Evolutionary conservation across 2,797 vertebrate genomes (phyloP), one percentile per base, ranked within the genome.

Genomic region (Malacoraja senta): DNA sequence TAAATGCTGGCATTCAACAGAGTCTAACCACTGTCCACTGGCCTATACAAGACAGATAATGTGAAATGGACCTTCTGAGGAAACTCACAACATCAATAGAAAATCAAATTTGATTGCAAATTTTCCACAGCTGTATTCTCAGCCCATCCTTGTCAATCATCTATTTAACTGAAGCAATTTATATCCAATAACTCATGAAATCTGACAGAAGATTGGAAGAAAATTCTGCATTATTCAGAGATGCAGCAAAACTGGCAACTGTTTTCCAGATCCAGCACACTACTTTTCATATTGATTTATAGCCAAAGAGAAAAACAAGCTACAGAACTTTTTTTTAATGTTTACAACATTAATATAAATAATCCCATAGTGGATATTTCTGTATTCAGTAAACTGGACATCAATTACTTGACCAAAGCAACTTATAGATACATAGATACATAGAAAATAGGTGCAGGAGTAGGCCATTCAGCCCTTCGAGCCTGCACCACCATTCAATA

Each of bases 81-180:
- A n/a, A 13, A 58, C 21, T 91, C 19, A 71, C 88, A 91, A 68
- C 65, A 91, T 38, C 68, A 44, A 74, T 21, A 44, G 88, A 65
- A 53, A 44, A 74, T 91, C 21, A 91, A 91, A 91, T 91, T 29
- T 91, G 21, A 74, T 38, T 91, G 35, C 19, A 74, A 74, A 44
- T 26, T 91, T 68, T 91, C 38, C 32, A 72, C 63, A 38, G 63
- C 35, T 12, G 0, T 26, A 71, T 0, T 10, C 68, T 15, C 35
- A 74, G 13, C 68, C 8, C 38, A 53, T 38, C 13, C 63, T 90
- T n/a, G 12, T n/a, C n/a, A 35, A n/a, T 90, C 84, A 90, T 29
- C 8, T 15, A 90, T 17, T 32, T 35, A 68, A 10, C 68, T n/a
- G 17, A 65, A 90, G 61, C 63, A 63, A 68, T 68, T 68, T 68